Base-by-base conservation (phyloP, 1,140 invertebrate species). In the Leucophenga varia region DNA sequence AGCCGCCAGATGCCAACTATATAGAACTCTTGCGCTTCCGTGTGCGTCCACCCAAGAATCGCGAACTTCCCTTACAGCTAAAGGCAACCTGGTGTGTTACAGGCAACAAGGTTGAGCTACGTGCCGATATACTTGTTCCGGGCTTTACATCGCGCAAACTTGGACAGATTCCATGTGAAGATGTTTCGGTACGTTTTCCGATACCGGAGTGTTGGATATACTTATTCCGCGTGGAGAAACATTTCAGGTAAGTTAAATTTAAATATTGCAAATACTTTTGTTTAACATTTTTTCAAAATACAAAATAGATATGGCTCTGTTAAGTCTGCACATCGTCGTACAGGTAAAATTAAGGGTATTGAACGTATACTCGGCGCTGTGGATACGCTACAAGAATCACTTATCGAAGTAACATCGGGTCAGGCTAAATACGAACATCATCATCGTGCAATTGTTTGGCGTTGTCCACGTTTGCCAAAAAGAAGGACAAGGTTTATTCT, bases 201-300 rank as follows among this genome's bases (percentile, higher is more conserved):
- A 94, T 99, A 54, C 97, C 97, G 18, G 97, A 99, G 78, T 92
- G 90, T 65, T 99, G 97, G 97, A 95, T 99, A 60, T 99, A 99
- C 77, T 80, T 98, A 61, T 99, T 99, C 78, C 83, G 97, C 50
- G 94, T 97, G 14, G 97, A 99, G 76, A 97, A 98, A 69, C 91
- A 97, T 76, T 98, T 98, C 79, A 84, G 95, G 64, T 98, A 39
- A 20, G 39, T 14, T 10, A 3, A n/a, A 9, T 17, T 1, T 1
- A 2, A 12, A 4, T 25, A 9, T 6, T 46, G 32, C 13, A 42
- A 36, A 44, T 22, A 14, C 16, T 35, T 5, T 19, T 34, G 0
- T 3, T 19, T 16, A n/a, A n/a, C n/a, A n/a, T n/a, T n/a, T n/a
- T n/a, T n/a, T n/a, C n/a, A n/a, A n/a, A n/a, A n/a, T n/a, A n/a